Base-by-base conservation (phyloP, 2,888 invertebrate species). In the Mythimna lalbum region DNA sequence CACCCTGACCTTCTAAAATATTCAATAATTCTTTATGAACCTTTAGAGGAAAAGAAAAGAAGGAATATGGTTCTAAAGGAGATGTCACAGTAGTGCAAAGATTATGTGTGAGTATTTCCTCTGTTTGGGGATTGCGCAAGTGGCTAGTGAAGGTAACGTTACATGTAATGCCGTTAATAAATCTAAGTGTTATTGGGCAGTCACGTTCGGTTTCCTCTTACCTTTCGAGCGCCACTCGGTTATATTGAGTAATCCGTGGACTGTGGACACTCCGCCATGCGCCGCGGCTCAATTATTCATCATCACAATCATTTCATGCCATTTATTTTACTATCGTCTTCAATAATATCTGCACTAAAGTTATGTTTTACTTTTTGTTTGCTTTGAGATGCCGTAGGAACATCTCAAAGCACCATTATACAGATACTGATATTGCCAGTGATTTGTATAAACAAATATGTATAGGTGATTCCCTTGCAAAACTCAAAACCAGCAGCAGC, bases 151-250 rank as follows among this genome's bases (percentile, higher is more conserved):
- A 59, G 19, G 47, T 31, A 56, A 36, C 31, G 33, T 36, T 60
- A 39, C 27, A 49, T 21, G 59, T 67, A 43, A 49, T 59, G 50
- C 27, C n/a, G 50, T 53, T 12, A 36, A 62, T 39, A 59, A 27
- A 63, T 60, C 27, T 47, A 55, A 64, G 53, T 64, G 59, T 60
- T 57, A 55, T 50, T 80, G 69, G 60, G 61, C n/a, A 68, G 66
- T 62, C 76, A 78, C 73, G 75, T 67, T 60, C 53, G 70, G 75
- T 55, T 75, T 71, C 72, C 62, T 63, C 61, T 77, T 68, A 59
- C 62, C 52, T 55, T 56, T 56, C 57, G 69, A 43, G 7, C 33
- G 23, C 36, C 36, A 21, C 57, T 57, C 57, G 17, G 21, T 49
- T 36, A 55, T 53, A 52, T 83, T 78, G 63, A 65, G 69, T 62